Base-by-base conservation (phyloP, 2,797 vertebrate genomes). In the Enteromius radiatus region DNA sequence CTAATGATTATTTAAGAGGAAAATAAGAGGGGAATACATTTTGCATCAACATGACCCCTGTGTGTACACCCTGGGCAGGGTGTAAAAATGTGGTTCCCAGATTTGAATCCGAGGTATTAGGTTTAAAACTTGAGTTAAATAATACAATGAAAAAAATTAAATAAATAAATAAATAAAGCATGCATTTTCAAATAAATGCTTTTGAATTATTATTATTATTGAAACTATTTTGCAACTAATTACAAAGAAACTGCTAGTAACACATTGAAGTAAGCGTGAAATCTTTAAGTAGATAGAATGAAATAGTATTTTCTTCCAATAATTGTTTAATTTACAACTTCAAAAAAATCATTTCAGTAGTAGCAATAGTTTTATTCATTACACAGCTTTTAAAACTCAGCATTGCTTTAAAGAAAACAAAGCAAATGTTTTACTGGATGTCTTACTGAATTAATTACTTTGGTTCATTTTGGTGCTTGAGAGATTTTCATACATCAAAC, bases 1-100 rank as follows among this genome's bases (percentile, higher is more conserved):
- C 74, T 43, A 71, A 47, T 47, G 75, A 81, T 63, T 77, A 64
- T 77, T 77, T 63, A 74, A 78, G 47, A 47, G 47, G n/a, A 69
- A 21, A 28, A 68, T 23, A 79, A 19, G 23, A 3, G 33, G 38
- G 19, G 21, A 61, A 69, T 67, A 64, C 49, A 73, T 77, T 73
- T 73, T 47, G 61, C 75, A 38, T 43, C 47, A 38, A 54, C 26
- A 45, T 78, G 67, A 85, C 59, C 68, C 59, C 14, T 19, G 12
- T 10, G 41, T 82, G 36, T 47, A 56, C 43, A 59, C 19, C 23
- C 28, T 28, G 52, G n/a, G 36, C 21, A 11, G 12, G 43, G 43
- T 78, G 67, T 71, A 83, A 68, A 76, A 70, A 76, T 61, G 14
- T 17, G 23, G 65, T 54, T 59, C 54, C 21, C 59, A 38, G 67